These are phyloP conservation scores for Takifugu flavidus DNA, from an alignment of 2,113 vertebrate species.

Conservation along the genomic window DNA sequence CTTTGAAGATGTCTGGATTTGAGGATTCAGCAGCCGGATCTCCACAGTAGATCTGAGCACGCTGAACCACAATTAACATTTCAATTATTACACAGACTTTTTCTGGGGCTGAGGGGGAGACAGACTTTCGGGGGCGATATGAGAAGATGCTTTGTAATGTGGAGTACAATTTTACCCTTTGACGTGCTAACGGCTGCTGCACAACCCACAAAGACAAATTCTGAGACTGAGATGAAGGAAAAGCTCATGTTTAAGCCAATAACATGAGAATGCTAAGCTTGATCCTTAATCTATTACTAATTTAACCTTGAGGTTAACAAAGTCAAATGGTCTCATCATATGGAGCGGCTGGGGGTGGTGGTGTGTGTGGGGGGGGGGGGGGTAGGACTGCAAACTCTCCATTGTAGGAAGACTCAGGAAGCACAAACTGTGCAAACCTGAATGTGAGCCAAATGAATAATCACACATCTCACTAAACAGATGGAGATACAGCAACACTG, in stretches of 20 bases:
- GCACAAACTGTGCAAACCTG: constrained; percentile 21
- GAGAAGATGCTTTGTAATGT: too few relatives aligned
- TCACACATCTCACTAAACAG: constrained; percentile 44
- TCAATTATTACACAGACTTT: constrained; percentile 16
- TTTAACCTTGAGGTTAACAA: too few relatives aligned
- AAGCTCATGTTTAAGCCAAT: too few relatives aligned
- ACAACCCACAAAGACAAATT: too few relatives aligned
- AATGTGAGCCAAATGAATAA: constrained; percentile 46
- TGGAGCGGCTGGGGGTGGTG: too few relatives aligned
- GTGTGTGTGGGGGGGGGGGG: too few relatives aligned
- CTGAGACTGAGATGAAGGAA: too few relatives aligned
- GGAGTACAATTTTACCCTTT: too few relatives aligned
- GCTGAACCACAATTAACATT: constrained; percentile 12
- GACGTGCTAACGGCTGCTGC: too few relatives aligned
- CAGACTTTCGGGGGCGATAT: neutral
- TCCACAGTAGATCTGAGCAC: neutral
- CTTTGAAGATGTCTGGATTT: neutral
- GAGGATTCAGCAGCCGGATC: neutral
- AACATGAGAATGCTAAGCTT: too few relatives aligned
- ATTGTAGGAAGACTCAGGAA: neutral
- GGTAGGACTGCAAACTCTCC: constrained; percentile 8
- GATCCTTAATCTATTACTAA: too few relatives aligned
- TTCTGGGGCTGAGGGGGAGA: constrained; percentile 4
- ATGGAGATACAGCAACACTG: constrained; percentile 46
- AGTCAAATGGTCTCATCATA: too few relatives aligned